Conservation (phyloP, 2,888 invertebrate species). For the Desoria tigrina region DNA sequence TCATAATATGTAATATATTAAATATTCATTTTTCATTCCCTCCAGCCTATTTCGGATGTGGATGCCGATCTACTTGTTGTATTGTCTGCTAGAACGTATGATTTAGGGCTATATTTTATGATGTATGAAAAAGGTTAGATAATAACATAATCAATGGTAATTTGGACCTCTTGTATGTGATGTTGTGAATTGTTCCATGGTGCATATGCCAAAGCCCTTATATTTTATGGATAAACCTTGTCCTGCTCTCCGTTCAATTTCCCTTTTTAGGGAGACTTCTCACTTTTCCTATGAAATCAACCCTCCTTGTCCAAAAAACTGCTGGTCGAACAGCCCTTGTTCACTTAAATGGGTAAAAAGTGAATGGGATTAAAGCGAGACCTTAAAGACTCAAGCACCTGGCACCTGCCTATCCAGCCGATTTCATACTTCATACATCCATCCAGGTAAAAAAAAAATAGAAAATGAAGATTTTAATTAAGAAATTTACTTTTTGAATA, state of each 20-base stretch:
- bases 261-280: conserved; percentile 20
- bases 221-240: background rate
- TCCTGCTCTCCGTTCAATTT: conserved; percentile 5
- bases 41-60: background rate
- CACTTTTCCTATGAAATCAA: conserved; percentile 16
- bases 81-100: conserved; percentile 28
- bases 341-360: conserved; percentile 7
- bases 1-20: too few species aligned
- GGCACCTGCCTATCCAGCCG: conserved; percentile 33
- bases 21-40: too few species aligned
- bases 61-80: conserved; percentile 11
- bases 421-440: background rate
- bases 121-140: conserved; percentile 45
- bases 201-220: conserved; percentile 5
- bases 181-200: background rate
- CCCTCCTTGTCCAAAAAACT: conserved; percentile 16
- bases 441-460: conserved; percentile 16
- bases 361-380: background rate
- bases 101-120: conserved; percentile 47
- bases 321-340: background rate
- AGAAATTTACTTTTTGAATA: conserved; percentile 34
- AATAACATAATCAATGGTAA: conserved; percentile 50
- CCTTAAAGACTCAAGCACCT: conserved; percentile 27
- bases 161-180: conserved; percentile 24
- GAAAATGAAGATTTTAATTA: conserved; percentile 29